A percentile compares a stretch with the other conserved stretches of the same genome.
Conservation (phyloP, 1,140 invertebrate genomes). For the Carposina sasakii region DNA sequence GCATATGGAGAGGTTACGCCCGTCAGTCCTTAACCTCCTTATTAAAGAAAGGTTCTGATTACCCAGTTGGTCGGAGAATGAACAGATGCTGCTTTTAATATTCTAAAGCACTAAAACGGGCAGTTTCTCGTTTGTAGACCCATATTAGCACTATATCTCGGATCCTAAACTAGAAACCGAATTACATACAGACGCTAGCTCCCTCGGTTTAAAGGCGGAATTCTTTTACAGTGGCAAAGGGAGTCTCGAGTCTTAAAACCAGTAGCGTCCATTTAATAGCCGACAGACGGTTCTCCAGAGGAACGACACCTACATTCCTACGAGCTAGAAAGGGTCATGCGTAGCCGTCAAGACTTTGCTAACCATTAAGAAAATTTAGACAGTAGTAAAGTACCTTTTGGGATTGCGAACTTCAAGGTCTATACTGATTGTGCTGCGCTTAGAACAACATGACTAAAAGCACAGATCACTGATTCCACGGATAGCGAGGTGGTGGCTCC, state of each 20-base stretch:
- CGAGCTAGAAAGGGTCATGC: constrained; percentile 1
- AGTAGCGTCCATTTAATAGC: constrained; percentile 8
- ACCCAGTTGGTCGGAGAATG: constrained; percentile 29
- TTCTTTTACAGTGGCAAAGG: not conserved
- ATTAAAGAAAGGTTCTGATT: constrained; percentile 15
- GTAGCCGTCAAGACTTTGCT: not conserved
- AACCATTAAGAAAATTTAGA: constrained; percentile 9
- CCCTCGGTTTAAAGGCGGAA: not conserved
- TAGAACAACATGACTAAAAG: not conserved
- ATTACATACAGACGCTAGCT: constrained; percentile 1
- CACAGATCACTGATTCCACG: constrained; percentile 14
- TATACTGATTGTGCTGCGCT: not conserved
- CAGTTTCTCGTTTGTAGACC: not conserved
- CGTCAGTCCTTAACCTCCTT: not conserved
- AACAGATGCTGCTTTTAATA: constrained; percentile 5
- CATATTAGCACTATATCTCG: not conserved
- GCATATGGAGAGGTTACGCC: constrained; percentile 7
- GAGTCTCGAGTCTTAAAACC: not conserved
- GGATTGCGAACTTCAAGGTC: constrained; percentile 1
- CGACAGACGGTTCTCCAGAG: not conserved
- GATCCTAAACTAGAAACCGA: constrained; percentile 1
- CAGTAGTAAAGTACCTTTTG: constrained; percentile 29
- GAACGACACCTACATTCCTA: constrained; percentile 2
- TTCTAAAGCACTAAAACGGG: not conserved
- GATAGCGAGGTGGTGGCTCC: constrained; percentile 2